Percentiles rank a stretch among this genome's conserved stretches.
Evolutionary conservation across 2,888 invertebrate genomes (phyloP).

Genomic region (Pasiphila rectangulata): DNA sequence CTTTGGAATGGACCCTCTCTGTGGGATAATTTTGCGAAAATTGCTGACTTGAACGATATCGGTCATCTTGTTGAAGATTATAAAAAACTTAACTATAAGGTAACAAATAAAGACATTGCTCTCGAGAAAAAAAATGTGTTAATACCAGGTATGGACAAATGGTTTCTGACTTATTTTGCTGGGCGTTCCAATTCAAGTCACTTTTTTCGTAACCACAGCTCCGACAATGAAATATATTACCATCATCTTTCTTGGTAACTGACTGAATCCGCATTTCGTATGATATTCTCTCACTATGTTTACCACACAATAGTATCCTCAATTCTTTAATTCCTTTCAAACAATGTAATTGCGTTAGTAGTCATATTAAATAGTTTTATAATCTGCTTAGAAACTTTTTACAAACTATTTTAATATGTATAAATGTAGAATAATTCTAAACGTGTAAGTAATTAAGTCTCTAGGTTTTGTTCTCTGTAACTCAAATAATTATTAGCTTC

Average conservation of each 20-base stretch:
- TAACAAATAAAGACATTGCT: neutral
- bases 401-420: conserved; percentile 57
- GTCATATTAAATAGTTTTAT: conserved; percentile 39
- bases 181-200: conserved; percentile 1
- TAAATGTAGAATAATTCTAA: conserved; percentile 38
- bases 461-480: conserved; percentile 40
- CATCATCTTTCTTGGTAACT: conserved; percentile 55
- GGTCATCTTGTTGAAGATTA: conserved; percentile 20
- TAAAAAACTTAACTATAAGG: conserved; percentile 10
- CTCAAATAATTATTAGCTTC: conserved; percentile 52
- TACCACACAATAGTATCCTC: conserved; percentile 27
- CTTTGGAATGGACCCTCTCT: conserved; percentile 67
- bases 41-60: conserved; percentile 36
- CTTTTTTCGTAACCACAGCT: conserved; percentile 12
- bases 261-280: conserved; percentile 67
- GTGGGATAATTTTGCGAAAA: conserved; percentile 55
- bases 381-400: conserved; percentile 52
- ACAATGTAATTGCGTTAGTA: conserved; percentile 27
- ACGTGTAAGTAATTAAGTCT: conserved; percentile 23
- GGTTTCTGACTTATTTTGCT: conserved; percentile 12
- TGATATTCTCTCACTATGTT: conserved; percentile 40
- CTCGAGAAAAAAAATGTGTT: neutral
- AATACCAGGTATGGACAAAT: conserved; percentile 6
- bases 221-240: conserved; percentile 11
- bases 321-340: conserved; percentile 32